phyloP scores from a whole-genome alignment of 2,888 invertebrate species.

The Drosophila pullipes region DNA sequence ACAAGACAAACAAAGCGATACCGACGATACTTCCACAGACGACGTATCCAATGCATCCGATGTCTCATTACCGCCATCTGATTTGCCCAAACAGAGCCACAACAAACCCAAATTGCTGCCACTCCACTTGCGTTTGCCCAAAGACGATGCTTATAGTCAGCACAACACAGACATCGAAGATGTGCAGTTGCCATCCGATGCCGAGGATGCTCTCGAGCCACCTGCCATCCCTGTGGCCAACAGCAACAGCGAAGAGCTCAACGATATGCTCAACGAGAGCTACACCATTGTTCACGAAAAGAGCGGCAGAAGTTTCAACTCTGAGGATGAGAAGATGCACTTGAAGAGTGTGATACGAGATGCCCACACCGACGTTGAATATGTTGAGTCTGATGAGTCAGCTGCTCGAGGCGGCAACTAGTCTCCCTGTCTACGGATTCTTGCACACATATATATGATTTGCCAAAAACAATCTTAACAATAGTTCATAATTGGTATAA shows the following conservation, averaged over 20 bases:
- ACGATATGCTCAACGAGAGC: conserved; percentile 85
- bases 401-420: conserved; percentile 79
- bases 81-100: conserved; percentile 31
- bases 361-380: conserved; percentile 87
- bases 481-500: conserved; percentile 59
- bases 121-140: conserved; percentile 51
- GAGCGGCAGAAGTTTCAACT: conserved; percentile 85
- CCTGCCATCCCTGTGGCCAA: conserved; percentile 50
- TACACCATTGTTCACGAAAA: conserved; percentile 86
- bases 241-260: conserved; percentile 81
- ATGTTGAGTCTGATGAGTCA: conserved; percentile 85
- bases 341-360: conserved; percentile 86
- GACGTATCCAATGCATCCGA: conserved; percentile 79
- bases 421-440: conserved; percentile 13
- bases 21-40: conserved; percentile 85
- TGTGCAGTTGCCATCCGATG: conserved; percentile 85
- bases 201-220: conserved; percentile 85
- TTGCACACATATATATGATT: conserved; percentile 18
- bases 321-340: conserved; percentile 86
- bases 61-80: conserved; percentile 36
- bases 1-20: conserved; percentile 81
- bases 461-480: conserved; percentile 36
- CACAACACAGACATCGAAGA: conserved; percentile 86
- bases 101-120: conserved; percentile 52
- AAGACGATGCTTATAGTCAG: conserved; percentile 57